Percentiles rank a stretch among this genome's conserved stretches.
Evolutionary conservation across 2,888 invertebrate species (phyloP).

Genomic region (Amiota minor): DNA sequence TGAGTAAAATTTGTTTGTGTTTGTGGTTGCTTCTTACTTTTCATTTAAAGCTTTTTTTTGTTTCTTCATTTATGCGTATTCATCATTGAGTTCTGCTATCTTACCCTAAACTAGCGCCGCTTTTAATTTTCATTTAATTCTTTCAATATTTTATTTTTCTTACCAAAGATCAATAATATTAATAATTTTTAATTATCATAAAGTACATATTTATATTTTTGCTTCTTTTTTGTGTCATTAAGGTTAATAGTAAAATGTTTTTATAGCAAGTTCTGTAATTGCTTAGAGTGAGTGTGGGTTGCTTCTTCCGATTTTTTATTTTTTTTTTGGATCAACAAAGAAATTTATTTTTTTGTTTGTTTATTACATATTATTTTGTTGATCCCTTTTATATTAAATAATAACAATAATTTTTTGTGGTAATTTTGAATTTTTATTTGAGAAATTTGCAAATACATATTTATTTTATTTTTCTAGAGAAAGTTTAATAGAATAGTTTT

Average conservation of each 20-base stretch:
- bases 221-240: neutral
- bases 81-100: neutral
- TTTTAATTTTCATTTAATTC: too few species aligned
- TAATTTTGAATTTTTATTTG: conserved; percentile 10
- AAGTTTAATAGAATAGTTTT: neutral
- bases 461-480: conserved; percentile 8
- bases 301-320: conserved; percentile 13
- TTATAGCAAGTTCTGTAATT: conserved; percentile 36
- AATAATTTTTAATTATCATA: neutral
- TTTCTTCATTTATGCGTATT: neutral
- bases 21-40: neutral
- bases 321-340: conserved; percentile 43
- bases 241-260: conserved; percentile 36
- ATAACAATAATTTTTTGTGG: conserved; percentile 46
- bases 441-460: conserved; percentile 12
- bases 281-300: conserved; percentile 29
- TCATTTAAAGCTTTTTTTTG: neutral
- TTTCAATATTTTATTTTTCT: neutral
- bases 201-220: neutral
- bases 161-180: neutral
- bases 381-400: conserved; percentile 55
- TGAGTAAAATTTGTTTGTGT: neutral
- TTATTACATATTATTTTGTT: conserved; percentile 42
- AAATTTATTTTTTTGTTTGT: conserved; percentile 32
- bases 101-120: too few species aligned